Evolutionary conservation across 2,797 vertebrate genomes (phyloP).

Genomic region (Tolypeutes matacus): DNA sequence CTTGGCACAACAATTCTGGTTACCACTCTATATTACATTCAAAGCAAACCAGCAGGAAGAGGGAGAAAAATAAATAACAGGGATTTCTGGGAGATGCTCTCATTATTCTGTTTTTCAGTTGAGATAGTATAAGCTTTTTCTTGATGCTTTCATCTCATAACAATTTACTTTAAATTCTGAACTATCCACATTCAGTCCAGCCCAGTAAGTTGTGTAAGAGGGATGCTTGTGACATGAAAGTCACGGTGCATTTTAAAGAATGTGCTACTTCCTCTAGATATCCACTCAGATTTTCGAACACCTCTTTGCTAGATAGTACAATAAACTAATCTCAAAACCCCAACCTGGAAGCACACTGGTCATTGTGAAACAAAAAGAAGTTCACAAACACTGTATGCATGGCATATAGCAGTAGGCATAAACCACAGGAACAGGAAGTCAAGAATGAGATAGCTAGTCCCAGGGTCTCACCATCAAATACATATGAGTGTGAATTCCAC

Average conservation of each 20-base stretch:
- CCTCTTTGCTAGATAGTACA: not conserved
- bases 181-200: not conserved
- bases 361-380: not conserved
- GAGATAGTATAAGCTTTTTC: conserved; percentile 31
- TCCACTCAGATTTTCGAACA: not conserved
- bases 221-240: not conserved
- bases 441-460: not conserved
- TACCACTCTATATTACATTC: not conserved
- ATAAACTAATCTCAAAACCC: not conserved
- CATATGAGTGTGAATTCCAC: not conserved
- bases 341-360: not conserved
- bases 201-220: not conserved
- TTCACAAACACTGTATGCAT: not conserved
- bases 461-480: not conserved
- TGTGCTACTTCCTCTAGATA: not conserved
- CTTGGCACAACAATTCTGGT: conserved; percentile 13
- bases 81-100: not conserved
- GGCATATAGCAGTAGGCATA: not conserved
- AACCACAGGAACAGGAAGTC: not conserved
- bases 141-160: not conserved
- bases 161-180: conserved; percentile 30
- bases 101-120: not conserved
- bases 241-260: not conserved
- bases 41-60: not conserved
- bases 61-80: conserved; percentile 28